phyloP scores from a whole-genome alignment of 2,113 vertebrate genomes.

The Canis aureus region DNA sequence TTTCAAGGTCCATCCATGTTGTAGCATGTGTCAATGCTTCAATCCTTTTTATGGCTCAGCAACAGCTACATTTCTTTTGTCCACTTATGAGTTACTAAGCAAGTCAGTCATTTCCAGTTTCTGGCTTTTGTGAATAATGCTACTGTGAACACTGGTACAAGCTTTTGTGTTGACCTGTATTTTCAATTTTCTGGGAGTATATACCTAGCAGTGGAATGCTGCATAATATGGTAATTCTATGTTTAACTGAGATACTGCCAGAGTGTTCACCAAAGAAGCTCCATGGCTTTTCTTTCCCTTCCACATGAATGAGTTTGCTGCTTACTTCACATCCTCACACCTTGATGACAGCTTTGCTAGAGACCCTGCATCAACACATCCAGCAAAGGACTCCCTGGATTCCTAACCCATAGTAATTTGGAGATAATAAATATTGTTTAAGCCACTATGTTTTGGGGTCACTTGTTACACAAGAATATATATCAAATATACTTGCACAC shows the following conservation, averaged over 20 bases:
- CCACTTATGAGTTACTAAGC: neutral
- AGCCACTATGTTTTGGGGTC: neutral
- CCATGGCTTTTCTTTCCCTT: neutral
- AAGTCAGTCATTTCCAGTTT: neutral
- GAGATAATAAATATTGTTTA: neutral
- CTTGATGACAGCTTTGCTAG: neutral
- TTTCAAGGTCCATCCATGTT: neutral
- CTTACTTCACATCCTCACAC: neutral
- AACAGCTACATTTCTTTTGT: neutral
- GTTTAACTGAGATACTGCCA: neutral
- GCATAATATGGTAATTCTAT: neutral
- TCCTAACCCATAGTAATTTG: neutral
- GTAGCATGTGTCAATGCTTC: neutral
- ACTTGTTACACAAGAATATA: neutral
- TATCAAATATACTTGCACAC: neutral
- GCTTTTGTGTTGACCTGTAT: neutral
- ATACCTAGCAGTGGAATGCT: neutral
- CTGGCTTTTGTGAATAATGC: neutral
- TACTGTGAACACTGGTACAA: neutral
- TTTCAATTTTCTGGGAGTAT: neutral
- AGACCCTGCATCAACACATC: neutral
- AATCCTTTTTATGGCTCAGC: neutral
- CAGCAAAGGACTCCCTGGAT: neutral
- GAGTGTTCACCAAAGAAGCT: neutral
- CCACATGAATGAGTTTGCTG: neutral